Base-by-base conservation (phyloP, 2,888 invertebrate genomes). In the Schizaphis graminum region DNA sequence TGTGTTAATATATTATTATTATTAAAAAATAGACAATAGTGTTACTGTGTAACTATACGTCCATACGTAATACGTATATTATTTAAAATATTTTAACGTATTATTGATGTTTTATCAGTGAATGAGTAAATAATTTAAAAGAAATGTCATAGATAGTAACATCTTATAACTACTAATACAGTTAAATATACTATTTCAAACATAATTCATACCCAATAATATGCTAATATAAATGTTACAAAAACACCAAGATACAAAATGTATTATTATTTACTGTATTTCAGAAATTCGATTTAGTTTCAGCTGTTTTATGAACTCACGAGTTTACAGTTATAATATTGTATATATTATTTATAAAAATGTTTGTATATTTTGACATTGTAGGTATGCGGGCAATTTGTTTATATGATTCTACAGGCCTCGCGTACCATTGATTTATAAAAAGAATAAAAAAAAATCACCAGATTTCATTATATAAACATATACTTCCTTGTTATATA, bases 381-480 rank as follows among this genome's bases (percentile, higher is more conserved):
- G 85, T 67, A 88, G 87, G 88, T 89, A 90, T 94, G 90, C 86
- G 84, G 86, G 85, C 90, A 91, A 94, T 94, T 90, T 94, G 94
- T 94, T 94, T 94, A 94, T 67, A 90, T 86, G 61, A 61, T 86
- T 90, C 28, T 49, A 84, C 57, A 85, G 57, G 77, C 94, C 90
- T 86, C 90, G 86, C 47, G 84, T 89, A 77, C 92, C 57, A 91
- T 35, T 87, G 61, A 92, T 92, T 92, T 92, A 88, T 88, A 91
- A 89, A 92, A 88, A 88, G 88, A 67, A 92, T 44, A 86, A 57
- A 86, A 91, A 61, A 67, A 84, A 49, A 90, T 90, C 57, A 85
- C 84, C 94, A 90, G 90, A 90, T 94, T 94, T 94, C 53, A 94
- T 94, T 91, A 90, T 49, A 24, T 94, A 94, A 94, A 94, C 94